A percentile compares a stretch with the other conserved stretches of the same genome.
These are phyloP conservation scores for Furnarius figulus DNA, from an alignment of 2,113 vertebrate genomes.

Conservation along the genomic window DNA sequence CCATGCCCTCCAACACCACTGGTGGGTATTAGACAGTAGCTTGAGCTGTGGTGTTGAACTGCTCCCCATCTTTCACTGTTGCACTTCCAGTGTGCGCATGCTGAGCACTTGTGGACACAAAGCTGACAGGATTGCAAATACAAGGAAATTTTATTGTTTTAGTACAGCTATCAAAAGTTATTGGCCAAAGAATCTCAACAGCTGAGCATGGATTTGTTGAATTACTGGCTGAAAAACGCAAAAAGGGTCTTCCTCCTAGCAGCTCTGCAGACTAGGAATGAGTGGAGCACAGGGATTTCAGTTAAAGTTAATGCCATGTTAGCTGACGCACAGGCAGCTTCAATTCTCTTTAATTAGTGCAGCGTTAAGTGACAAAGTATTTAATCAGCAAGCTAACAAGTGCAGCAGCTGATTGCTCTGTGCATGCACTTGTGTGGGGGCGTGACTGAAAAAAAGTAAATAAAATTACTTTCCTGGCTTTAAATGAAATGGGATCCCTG, in stretches of 20 bases:
- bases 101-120: background rate
- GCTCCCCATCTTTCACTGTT: rapidly evolving
- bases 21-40: rapidly evolving
- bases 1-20: background rate
- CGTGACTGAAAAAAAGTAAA: slow-evolving; percentile 66
- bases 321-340: slow-evolving; percentile 56
- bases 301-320: slow-evolving; percentile 55
- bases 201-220: background rate
- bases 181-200: background rate
- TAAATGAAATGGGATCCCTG: slow-evolving; percentile 68
- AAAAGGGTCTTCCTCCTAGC: background rate
- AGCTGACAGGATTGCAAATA: background rate
- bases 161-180: background rate
- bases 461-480: slow-evolving; percentile 72
- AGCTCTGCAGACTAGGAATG: background rate
- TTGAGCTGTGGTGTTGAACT: rapidly evolving
- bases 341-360: slow-evolving; percentile 79
- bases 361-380: slow-evolving; percentile 74
- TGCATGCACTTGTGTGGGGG: slow-evolving; percentile 1
- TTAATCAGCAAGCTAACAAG: slow-evolving; percentile 79
- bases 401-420: slow-evolving; percentile 64
- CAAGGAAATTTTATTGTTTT: background rate
- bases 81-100: rapidly evolving
- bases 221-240: background rate
- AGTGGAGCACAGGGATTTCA: background rate